A percentile compares a stretch with the other conserved stretches of the same genome.
Evolutionary conservation across 2,888 invertebrate genomes (phyloP).

Genomic region (Stegophylla sp.): DNA sequence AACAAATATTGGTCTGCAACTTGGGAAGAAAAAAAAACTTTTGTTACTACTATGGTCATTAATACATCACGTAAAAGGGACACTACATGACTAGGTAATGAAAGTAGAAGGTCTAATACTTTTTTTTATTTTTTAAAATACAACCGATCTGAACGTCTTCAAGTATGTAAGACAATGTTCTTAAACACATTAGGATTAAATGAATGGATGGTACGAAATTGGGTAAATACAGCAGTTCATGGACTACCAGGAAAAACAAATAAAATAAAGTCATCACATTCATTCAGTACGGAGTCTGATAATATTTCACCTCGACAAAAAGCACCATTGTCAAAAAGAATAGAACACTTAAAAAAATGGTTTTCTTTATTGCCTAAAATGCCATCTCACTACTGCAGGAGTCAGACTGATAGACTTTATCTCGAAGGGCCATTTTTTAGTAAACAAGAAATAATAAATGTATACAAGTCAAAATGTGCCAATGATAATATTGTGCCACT

Average conservation of each 20-base stretch:
- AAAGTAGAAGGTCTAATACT: conserved; percentile 10
- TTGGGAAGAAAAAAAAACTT: neutral
- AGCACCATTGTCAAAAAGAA: neutral
- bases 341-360: neutral
- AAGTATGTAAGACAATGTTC: conserved; percentile 25
- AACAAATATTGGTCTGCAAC: neutral
- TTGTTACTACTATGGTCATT: conserved; percentile 1
- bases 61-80: conserved; percentile 10
- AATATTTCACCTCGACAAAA: conserved; percentile 4
- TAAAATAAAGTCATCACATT: conserved; percentile 3
- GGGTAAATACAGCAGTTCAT: conserved; percentile 9
- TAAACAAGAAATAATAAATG: conserved; percentile 34
- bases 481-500: conserved; percentile 4
- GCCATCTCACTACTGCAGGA: conserved; percentile 36
- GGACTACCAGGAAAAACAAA: conserved; percentile 9
- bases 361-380: conserved; percentile 49
- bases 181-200: conserved; percentile 11
- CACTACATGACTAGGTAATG: conserved; percentile 8
- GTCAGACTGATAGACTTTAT: conserved; percentile 38
- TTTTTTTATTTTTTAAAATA: conserved; percentile 5
- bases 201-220: conserved; percentile 23
- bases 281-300: neutral
- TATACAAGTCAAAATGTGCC: conserved; percentile 16
- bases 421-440: conserved; percentile 42
- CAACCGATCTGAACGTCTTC: neutral